phyloP scores from a whole-genome alignment of 1,140 invertebrate genomes.

The Drosophila pachea region DNA sequence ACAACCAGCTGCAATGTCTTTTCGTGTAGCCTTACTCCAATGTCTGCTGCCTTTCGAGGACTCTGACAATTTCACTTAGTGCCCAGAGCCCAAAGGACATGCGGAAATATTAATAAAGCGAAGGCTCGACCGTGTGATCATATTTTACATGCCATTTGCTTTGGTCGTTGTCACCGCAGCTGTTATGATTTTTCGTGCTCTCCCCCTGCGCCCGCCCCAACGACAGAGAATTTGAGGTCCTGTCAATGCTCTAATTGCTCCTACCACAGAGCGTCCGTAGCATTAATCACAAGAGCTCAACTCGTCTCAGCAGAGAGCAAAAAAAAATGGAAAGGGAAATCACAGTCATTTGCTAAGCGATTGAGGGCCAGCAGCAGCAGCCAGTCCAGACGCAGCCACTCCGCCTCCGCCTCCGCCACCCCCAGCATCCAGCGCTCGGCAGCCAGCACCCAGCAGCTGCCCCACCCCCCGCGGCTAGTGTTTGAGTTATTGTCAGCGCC shows the following conservation, averaged over 20 bases:
- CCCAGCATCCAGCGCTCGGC: not conserved
- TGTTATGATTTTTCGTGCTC: slow-evolving; percentile 48
- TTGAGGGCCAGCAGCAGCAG: slow-evolving; percentile 38
- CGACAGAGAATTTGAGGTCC: slow-evolving; percentile 46
- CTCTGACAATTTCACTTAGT: slow-evolving; percentile 13
- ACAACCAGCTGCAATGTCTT: not conserved
- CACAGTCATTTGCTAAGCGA: slow-evolving; percentile 73
- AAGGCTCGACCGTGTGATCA: slow-evolving; percentile 59
- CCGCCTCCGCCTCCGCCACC: not conserved
- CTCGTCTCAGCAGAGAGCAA: slow-evolving; percentile 59
- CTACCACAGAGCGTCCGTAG: slow-evolving; percentile 64
- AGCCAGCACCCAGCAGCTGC: not conserved
- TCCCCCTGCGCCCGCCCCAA: not conserved
- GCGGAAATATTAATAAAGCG: slow-evolving; percentile 47
- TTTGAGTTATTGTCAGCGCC: slow-evolving; percentile 70
- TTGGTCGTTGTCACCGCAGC: slow-evolving; percentile 62
- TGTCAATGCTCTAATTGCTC: slow-evolving; percentile 76
- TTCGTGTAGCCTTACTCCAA: not conserved
- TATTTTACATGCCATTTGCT: slow-evolving; percentile 72
- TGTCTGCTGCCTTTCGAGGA: not conserved
- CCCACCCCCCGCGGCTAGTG: slow-evolving; percentile 26
- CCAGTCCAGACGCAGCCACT: slow-evolving; percentile 15
- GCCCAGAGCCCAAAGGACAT: slow-evolving; percentile 9
- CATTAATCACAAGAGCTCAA: slow-evolving; percentile 67
- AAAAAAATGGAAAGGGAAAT: slow-evolving; percentile 52